Conservation (phyloP, 2,888 invertebrate species). For the Neocrepidodera transversa region DNA sequence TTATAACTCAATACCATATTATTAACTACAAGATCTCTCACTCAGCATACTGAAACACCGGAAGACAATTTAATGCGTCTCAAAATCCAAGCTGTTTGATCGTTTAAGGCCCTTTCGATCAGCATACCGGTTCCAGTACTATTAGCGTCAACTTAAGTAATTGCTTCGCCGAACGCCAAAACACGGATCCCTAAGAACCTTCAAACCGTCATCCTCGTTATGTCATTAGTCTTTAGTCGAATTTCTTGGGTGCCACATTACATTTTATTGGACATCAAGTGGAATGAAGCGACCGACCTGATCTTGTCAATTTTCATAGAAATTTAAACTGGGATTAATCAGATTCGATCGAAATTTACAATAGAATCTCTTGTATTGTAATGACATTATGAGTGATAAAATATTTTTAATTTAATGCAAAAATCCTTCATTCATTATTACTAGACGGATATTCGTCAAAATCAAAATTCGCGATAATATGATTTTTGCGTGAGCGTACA, state of each 20-base stretch:
- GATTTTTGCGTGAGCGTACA: constrained; percentile 39
- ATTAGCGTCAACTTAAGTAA: constrained; percentile 45
- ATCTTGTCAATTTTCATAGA: constrained; percentile 30
- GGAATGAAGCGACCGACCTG: constrained; percentile 26
- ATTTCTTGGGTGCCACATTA: constrained; percentile 44
- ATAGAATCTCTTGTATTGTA: too few relatives aligned
- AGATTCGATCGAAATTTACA: constrained; percentile 1
- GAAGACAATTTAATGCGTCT: not conserved
- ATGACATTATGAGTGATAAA: too few relatives aligned
- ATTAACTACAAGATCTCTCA: too few relatives aligned
- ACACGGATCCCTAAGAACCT: constrained; percentile 33
- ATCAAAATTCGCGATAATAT: too few relatives aligned
- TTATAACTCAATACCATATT: too few relatives aligned
- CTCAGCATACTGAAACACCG: too few relatives aligned
- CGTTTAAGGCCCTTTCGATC: constrained; percentile 18
- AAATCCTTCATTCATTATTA: too few relatives aligned
- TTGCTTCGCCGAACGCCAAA: constrained; percentile 35
- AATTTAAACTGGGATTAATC: constrained; percentile 19
- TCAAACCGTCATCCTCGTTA: constrained; percentile 44
- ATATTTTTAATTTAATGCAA: too few relatives aligned
- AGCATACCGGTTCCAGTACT: constrained; percentile 49
- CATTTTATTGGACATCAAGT: constrained; percentile 44
- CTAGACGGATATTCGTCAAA: too few relatives aligned
- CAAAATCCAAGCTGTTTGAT: constrained; percentile 9
- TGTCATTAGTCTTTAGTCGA: constrained; percentile 41